Conservation (phyloP, 2,888 invertebrate species). For the Chydorus sphaericus region DNA sequence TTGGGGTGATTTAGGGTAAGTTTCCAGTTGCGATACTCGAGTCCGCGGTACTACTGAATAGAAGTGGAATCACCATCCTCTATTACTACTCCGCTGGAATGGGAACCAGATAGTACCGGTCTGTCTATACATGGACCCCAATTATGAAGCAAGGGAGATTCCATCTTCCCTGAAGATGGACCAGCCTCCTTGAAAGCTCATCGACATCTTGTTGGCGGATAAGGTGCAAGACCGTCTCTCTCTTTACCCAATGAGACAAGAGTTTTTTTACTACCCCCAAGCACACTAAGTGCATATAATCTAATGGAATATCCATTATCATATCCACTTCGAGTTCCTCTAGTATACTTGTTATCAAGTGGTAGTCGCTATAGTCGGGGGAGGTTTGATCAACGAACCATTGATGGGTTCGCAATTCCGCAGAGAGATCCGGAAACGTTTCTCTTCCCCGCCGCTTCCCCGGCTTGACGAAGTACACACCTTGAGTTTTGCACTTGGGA, state of each 20-base stretch:
- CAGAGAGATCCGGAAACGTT: not conserved
- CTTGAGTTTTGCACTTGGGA: slow-evolving; percentile 1
- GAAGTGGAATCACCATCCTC: too few species aligned
- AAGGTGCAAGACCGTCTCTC: slow-evolving; percentile 12
- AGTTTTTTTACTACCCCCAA: slow-evolving; percentile 18
- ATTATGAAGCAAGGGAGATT: slow-evolving; percentile 22
- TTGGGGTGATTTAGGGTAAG: too few species aligned
- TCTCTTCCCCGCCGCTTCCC: not conserved
- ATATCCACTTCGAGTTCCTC: slow-evolving; percentile 8
- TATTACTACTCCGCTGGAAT: too few species aligned
- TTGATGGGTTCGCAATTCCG: not conserved
- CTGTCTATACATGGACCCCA: slow-evolving; percentile 18
- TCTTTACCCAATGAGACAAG: slow-evolving; percentile 16
- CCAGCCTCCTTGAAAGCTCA: slow-evolving; percentile 16
- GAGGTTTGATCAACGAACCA: slow-evolving; percentile 14
- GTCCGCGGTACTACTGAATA: too few species aligned
- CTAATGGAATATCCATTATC: slow-evolving; percentile 16
- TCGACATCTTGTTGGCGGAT: slow-evolving; percentile 11
- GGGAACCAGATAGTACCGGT: too few species aligned
- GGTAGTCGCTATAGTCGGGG: slow-evolving; percentile 12
- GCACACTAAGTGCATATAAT: slow-evolving; percentile 19
- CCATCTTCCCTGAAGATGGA: slow-evolving; percentile 13
- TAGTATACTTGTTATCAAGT: not conserved
- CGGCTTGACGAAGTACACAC: not conserved
- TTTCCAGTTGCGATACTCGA: too few species aligned